Conservation (phyloP, 92 coral and sea anemone genomes). For the Diadumene lineata region DNA sequence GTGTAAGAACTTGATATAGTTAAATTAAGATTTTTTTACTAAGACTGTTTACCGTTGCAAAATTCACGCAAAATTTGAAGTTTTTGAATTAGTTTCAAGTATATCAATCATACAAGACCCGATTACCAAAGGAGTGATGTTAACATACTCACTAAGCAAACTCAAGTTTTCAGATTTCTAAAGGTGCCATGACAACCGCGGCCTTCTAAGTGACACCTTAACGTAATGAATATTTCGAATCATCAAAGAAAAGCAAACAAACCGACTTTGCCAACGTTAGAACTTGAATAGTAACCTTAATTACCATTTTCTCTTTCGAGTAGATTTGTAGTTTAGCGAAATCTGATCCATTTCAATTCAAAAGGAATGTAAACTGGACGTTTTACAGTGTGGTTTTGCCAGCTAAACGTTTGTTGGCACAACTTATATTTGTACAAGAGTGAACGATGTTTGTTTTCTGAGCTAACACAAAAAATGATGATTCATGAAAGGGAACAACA, state of each 20-base stretch:
- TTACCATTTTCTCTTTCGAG: background rate
- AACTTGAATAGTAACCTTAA: background rate
- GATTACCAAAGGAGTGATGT: constrained; percentile 3
- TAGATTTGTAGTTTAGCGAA: background rate
- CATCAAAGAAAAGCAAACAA: constrained; percentile 2
- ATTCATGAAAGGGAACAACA: constrained; percentile 2
- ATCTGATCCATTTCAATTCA: background rate
- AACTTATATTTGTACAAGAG: background rate
- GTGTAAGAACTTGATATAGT: too few species aligned
- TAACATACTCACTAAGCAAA: background rate
- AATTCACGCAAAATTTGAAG: too few species aligned
- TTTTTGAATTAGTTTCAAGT: too few species aligned
- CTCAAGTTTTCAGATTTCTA: constrained; percentile 1
- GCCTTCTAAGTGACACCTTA: constrained; percentile 15
- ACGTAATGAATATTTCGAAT: constrained; percentile 17
- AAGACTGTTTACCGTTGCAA: too few species aligned
- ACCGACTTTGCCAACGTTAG: background rate
- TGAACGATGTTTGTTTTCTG: constrained; percentile 17
- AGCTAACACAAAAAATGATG: constrained; percentile 12
- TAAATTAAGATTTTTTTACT: too few species aligned
- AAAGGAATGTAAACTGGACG: background rate
- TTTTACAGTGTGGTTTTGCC: background rate
- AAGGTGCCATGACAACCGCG: constrained; percentile 14
- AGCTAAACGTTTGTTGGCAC: constrained; percentile 2
- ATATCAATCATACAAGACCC: background rate